A percentile compares a stretch with the other conserved stretches of the same genome.
phyloP scores from a whole-genome alignment of 2,888 invertebrate species.

The Campoplex nolae region DNA sequence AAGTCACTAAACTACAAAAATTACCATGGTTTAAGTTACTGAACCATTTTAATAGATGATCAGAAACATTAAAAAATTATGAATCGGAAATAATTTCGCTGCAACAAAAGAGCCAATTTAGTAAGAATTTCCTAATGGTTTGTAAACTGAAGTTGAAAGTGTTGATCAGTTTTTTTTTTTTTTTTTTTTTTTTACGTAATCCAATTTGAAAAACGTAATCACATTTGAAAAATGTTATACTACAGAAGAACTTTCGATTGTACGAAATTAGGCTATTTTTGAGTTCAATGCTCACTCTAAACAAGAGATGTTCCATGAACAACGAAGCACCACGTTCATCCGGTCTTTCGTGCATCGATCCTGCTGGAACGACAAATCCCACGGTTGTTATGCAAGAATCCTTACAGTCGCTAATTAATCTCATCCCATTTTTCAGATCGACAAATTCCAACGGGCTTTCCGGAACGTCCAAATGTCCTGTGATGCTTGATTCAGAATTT shows the following conservation, averaged over 20 bases:
- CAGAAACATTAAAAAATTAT: no score
- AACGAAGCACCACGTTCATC: slow-evolving; percentile 75
- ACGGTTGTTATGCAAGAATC: slow-evolving; percentile 72
- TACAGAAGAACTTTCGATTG: background rate
- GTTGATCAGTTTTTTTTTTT: no score
- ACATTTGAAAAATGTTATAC: no score
- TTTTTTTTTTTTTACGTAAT: no score
- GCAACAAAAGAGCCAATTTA: no score
- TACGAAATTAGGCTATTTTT: background rate
- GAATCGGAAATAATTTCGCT: no score
- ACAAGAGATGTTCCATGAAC: slow-evolving; percentile 76
- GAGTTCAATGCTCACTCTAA: slow-evolving; percentile 69
- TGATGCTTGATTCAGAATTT: background rate
- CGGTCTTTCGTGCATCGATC: slow-evolving; percentile 73
- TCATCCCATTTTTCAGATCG: slow-evolving; percentile 73
- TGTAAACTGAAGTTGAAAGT: no score
- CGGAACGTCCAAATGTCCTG: slow-evolving; percentile 51
- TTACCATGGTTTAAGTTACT: no score
- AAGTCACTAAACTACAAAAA: no score
- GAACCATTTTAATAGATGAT: no score
- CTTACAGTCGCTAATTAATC: slow-evolving; percentile 72
- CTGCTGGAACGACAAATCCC: slow-evolving; percentile 75
- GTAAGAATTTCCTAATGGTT: no score
- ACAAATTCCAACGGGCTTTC: slow-evolving; percentile 69
- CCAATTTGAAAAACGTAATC: no score